phyloP scores from a whole-genome alignment of 2,888 invertebrate species.

The Trachelus tabidus region DNA sequence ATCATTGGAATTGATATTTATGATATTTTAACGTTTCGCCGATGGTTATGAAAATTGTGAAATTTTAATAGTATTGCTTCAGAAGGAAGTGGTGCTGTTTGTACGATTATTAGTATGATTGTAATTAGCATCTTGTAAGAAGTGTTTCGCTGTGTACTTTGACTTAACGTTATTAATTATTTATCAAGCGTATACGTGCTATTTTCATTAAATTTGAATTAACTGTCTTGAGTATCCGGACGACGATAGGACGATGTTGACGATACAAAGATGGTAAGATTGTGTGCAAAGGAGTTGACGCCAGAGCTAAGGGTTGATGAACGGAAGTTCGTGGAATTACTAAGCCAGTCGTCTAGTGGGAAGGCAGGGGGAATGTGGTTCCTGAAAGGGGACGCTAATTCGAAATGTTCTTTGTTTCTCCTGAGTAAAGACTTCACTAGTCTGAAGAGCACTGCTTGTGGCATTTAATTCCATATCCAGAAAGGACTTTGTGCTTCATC shows the following conservation, averaged over 20 bases:
- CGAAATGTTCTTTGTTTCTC: background rate
- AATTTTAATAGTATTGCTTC: too few species aligned
- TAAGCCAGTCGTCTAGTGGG: background rate
- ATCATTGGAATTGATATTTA: too few species aligned
- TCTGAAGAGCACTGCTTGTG: background rate
- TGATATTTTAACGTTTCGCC: too few species aligned
- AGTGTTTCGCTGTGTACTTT: background rate
- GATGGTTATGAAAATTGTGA: too few species aligned
- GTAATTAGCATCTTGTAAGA: too few species aligned
- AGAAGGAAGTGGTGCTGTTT: too few species aligned
- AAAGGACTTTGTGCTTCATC: background rate
- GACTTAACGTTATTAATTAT: background rate
- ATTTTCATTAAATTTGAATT: background rate
- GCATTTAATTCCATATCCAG: constrained; percentile 1
- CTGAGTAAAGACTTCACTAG: background rate
- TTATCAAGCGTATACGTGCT: background rate
- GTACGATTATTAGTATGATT: too few species aligned
- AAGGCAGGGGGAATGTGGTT: background rate
- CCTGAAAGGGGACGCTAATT: background rate
- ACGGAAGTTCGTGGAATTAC: background rate
- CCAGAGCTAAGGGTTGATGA: background rate
- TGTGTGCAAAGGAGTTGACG: background rate
- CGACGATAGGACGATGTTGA: background rate
- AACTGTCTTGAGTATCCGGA: background rate
- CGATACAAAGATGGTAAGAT: background rate